phyloP scores from a whole-genome alignment of 2,797 vertebrate species.

The Carcharodon carcharias region DNA sequence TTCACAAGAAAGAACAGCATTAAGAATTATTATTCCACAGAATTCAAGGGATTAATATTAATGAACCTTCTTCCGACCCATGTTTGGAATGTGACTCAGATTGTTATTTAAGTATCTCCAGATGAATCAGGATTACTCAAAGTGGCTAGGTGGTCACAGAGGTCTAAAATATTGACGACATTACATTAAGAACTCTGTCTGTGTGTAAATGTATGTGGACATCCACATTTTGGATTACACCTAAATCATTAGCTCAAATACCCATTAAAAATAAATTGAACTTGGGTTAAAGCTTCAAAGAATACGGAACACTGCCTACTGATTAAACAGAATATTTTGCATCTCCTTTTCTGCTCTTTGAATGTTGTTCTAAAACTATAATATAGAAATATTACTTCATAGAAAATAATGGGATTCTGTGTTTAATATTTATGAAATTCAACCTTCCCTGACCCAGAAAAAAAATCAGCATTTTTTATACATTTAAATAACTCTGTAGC shows the following conservation, averaged over 20 bases:
- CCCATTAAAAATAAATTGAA: background rate
- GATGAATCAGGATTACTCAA: background rate
- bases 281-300: background rate
- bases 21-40: background rate
- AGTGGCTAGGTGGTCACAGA: background rate
- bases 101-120: background rate
- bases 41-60: background rate
- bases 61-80: background rate
- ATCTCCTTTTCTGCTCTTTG: background rate
- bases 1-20: background rate
- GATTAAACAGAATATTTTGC: background rate
- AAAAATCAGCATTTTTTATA: constrained; percentile 4
- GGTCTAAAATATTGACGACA: background rate
- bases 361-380: constrained; percentile 14
- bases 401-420: background rate
- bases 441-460: constrained; percentile 12
- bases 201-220: background rate
- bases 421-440: constrained; percentile 19
- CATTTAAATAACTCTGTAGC: background rate
- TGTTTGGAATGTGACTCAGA: background rate
- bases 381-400: background rate
- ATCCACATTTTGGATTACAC: background rate
- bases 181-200: background rate
- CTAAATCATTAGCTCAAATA: background rate
- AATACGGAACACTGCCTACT: background rate